phyloP scores from a whole-genome alignment of 92 coral and sea anemone genomes.

The Actinostola sp. region DNA sequence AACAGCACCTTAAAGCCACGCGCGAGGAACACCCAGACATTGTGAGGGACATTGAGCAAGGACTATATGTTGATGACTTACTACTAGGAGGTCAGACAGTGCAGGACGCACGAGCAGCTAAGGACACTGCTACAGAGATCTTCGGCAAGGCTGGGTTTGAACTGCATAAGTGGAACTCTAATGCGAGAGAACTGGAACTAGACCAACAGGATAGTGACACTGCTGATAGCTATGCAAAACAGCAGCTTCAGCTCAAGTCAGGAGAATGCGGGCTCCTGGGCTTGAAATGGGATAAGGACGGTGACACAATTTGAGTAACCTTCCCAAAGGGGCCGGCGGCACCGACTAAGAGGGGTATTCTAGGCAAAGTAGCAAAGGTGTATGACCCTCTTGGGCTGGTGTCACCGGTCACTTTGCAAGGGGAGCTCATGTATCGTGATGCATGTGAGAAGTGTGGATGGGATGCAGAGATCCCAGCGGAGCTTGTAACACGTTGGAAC shows the following conservation, averaged over 20 bases:
- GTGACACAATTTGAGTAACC: constrained; percentile 31
- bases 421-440: constrained; percentile 45
- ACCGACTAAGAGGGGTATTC: constrained; percentile 67
- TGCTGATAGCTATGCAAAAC: constrained; percentile 50
- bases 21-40: too few species aligned
- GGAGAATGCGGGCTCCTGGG: constrained; percentile 47
- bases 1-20: too few species aligned
- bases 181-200: constrained; percentile 24
- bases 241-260: constrained; percentile 38
- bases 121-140: constrained; percentile 28
- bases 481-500: constrained; percentile 34
- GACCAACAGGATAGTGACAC: constrained; percentile 6
- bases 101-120: too few species aligned
- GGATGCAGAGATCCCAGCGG: constrained; percentile 39
- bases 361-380: constrained; percentile 51
- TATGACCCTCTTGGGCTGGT: constrained; percentile 73
- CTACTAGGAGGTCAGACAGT: too few species aligned
- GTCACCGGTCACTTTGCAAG: constrained; percentile 44
- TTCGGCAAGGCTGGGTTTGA: constrained; percentile 24
- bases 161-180: constrained; percentile 44
- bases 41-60: too few species aligned
- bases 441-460: constrained; percentile 52
- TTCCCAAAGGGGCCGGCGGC: constrained; percentile 23
- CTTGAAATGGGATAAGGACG: constrained; percentile 46
- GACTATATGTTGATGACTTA: too few species aligned